Percentiles rank a stretch among this genome's conserved stretches.
These are phyloP conservation scores for Platorchestia sp. DNA, from an alignment of 1,140 invertebrate species.

Conservation along the genomic window DNA sequence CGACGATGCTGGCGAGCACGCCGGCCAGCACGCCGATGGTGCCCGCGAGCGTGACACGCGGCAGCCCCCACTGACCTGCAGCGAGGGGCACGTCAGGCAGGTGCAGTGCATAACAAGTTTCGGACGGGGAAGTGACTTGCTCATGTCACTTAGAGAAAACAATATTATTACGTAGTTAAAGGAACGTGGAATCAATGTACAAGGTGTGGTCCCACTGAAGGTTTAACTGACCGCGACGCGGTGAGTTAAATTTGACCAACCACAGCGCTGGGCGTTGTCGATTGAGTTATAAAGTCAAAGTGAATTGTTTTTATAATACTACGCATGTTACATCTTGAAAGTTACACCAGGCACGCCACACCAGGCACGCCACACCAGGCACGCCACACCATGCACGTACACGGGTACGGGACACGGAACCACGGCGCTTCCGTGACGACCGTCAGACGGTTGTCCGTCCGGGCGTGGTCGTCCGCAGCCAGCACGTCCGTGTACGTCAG, in stretches of 20 bases:
- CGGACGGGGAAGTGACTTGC: too few relatives aligned
- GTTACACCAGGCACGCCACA: background rate
- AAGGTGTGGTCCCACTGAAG: too few relatives aligned
- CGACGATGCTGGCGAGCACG: slow-evolving; percentile 78
- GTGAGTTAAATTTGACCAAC: too few relatives aligned
- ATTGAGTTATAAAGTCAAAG: too few relatives aligned
- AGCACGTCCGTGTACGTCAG: slow-evolving; percentile 80
- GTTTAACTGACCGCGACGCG: too few relatives aligned
- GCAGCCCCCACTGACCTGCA: slow-evolving; percentile 84
- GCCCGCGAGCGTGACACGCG: slow-evolving; percentile 81
- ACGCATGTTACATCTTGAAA: too few relatives aligned
- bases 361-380: background rate
- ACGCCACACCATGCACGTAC: slow-evolving; percentile 31
- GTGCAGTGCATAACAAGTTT: too few relatives aligned
- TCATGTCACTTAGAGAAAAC: too few relatives aligned
- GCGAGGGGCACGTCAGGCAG: background rate
- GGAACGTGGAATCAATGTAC: too few relatives aligned
- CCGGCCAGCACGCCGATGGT: slow-evolving; percentile 88
- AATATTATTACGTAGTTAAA: too few relatives aligned
- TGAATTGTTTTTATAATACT: too few relatives aligned
- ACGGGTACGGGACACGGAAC: slow-evolving; percentile 63
- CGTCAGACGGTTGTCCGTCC: slow-evolving; percentile 82
- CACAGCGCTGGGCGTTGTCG: too few relatives aligned
- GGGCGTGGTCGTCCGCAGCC: slow-evolving; percentile 78
- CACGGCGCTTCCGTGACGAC: slow-evolving; percentile 61